Base-by-base conservation (phyloP, 2,888 invertebrate species). In the Rosalia funebris region DNA sequence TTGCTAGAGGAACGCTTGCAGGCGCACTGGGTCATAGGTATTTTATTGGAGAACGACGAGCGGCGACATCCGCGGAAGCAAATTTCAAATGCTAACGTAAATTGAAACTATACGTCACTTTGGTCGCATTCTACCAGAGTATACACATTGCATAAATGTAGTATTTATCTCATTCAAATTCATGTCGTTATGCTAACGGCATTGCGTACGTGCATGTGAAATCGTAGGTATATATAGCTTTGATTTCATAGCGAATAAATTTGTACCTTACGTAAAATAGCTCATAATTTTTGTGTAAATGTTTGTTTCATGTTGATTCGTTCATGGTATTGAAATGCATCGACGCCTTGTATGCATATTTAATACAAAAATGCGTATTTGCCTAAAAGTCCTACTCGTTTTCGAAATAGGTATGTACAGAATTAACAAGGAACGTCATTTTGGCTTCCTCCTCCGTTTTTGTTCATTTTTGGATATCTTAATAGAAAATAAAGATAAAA, bases 131-230 rank as follows among this genome's bases (percentile, higher is more conserved):
- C 54, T 50, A 42, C 36, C 39, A 50, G 34, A 39, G 39, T 57
- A 44, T 48, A 54, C 48, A 39, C 48, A 58, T 25, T 56, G 64
- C 65, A 65, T 62, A 62, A 58, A 62, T 61, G 64, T 56, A 56
- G 55, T 61, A 64, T 65, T 65, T 62, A 62, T 62, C 65, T 65
- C 65, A 65, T 65, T 65, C 50, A 60, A 62, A 65, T 65, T 59
- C 64, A 48, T 61, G 61, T 59, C 61, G 62, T 59, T 65, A 65
- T 65, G 62, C 57, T 62, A 62, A 65, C 60, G 57, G 55, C 60
- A 60, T 62, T 60, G 62, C 65, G 60, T 62, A 61, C 61, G 54
- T 65, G 62, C 65, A 65, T 50, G 59, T 55, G 58, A 62, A 53
- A 58, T 62, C 56, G 52, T 52, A 34, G 44, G 57, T 57, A 54